phyloP scores from a whole-genome alignment of 2,797 vertebrate genomes.

The Amphiprion clarkii region DNA sequence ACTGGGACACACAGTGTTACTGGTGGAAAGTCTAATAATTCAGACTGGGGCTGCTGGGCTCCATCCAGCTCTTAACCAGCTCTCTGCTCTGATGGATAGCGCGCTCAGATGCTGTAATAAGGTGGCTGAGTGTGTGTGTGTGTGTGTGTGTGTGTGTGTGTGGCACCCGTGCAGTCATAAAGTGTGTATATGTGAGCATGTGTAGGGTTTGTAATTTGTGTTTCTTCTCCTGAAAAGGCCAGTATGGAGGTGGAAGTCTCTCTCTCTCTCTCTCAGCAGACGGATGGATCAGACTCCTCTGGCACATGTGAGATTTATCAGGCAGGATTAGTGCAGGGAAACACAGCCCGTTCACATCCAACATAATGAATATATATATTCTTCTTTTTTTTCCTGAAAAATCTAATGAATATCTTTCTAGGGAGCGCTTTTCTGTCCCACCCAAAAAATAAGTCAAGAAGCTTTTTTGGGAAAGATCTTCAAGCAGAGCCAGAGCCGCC shows the following conservation, averaged over 20 bases:
- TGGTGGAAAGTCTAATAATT: conserved; percentile 66
- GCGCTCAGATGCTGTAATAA: conserved; percentile 58
- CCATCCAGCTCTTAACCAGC: conserved; percentile 62
- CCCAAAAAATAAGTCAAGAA: conserved; percentile 42
- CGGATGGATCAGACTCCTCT: conserved; percentile 31
- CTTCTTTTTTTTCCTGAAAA: background rate
- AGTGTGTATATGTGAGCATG: conserved; percentile 19
- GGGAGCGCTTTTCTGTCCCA: conserved; percentile 19
- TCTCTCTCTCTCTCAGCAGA: conserved; percentile 23
- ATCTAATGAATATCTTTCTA: conserved; percentile 33
- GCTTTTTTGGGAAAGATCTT: conserved; percentile 14
- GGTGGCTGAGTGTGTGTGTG: conserved; percentile 30
- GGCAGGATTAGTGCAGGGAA: conserved; percentile 31
- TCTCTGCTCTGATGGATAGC: conserved; percentile 71
- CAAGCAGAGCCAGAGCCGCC: conserved; percentile 7
- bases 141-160: conserved; percentile 19
- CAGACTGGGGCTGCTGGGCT: conserved; percentile 67
- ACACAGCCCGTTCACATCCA: conserved; percentile 33
- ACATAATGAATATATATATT: background rate
- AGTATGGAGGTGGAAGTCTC: conserved; percentile 2
- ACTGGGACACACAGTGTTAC: conserved; percentile 45
- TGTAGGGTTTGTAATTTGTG: conserved; percentile 42
- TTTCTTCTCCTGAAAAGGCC: conserved; percentile 37
- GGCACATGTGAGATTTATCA: conserved; percentile 56
- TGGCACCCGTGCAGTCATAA: conserved; percentile 12